Evolutionary conservation across 2,888 invertebrate species (phyloP).

Genomic region (Balanococcus diminutus): DNA sequence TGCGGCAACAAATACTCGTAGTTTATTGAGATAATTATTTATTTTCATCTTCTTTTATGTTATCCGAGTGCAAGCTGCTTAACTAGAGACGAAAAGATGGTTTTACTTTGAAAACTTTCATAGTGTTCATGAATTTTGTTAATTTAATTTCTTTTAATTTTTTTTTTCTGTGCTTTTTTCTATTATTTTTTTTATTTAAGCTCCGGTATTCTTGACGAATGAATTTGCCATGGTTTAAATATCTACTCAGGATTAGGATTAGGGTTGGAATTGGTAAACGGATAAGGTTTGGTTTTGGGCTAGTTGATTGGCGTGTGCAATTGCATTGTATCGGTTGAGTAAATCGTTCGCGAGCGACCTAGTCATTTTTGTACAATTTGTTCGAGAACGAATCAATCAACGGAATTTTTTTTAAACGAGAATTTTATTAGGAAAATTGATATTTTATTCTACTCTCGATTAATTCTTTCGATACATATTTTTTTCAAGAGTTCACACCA

Average conservation of each 20-base stretch:
- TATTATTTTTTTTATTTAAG: no score
- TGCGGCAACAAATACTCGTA: not conserved
- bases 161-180: not conserved
- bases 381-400: not conserved
- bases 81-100: not conserved
- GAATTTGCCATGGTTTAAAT: not conserved
- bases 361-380: not conserved
- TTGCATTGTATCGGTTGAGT: no score
- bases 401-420: no score
- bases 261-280: not conserved
- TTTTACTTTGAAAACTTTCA: slow-evolving; percentile 8
- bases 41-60: not conserved
- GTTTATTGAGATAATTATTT: not conserved
- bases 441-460: no score
- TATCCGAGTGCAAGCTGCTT: not conserved
- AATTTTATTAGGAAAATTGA: no score
- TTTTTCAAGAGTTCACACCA: no score
- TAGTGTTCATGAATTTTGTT: not conserved
- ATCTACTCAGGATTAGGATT: no score
- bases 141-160: slow-evolving; percentile 1
- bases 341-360: not conserved
- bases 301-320: not conserved
- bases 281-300: not conserved
- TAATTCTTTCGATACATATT: no score
- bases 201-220: not conserved